Base-by-base conservation (phyloP, 1,140 invertebrate species). In the Eupeodes corollae region DNA sequence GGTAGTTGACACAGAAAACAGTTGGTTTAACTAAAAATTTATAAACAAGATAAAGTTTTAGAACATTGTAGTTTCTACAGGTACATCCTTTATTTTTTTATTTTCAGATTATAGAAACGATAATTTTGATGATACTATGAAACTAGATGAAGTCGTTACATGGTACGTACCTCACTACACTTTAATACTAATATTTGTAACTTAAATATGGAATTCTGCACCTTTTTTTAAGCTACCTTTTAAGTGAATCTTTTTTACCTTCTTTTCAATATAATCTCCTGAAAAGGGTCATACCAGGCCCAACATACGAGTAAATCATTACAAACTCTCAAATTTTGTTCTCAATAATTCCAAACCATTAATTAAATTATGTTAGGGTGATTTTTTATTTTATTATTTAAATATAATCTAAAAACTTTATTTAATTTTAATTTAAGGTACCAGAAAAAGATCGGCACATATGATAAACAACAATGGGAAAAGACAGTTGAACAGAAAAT, bases 381-480 rank as follows among this genome's bases (percentile, higher is more conserved):
- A n/a, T n/a, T n/a, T n/a, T n/a, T 34, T 9, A 34, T 34, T 9
- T 8, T 34, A 13, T 34, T 34, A 34, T 34, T 34, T n/a, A n/a
- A n/a, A n/a, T n/a, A n/a, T n/a, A n/a, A n/a, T n/a, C n/a, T n/a
- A n/a, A n/a, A n/a, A n/a, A 31, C 30, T 16, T 19, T 13, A 39
- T 40, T 43, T 40, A 49, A 42, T 18, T 59, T 47, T 41, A 48
- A 53, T 56, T 67, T 13, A 51, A 88, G 86, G 84, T 91, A 91
- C 74, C 87, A 91, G 67, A 88, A 88, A 64, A 88, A 93, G 78
- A 95, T 97, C 68, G 91, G 91, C 58, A 88, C 86, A 21, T 95
- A 95, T 72, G 92, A 96, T 70, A 95, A 94, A 64, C 88, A 94
- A 66, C 80, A 88, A 80, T 97, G 91, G 91, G 92, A 97, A 68